Percentiles rank a stretch among this genome's conserved stretches.
phyloP scores from a whole-genome alignment of 2,113 vertebrate species.

The Cyanoderma ruficeps region DNA sequence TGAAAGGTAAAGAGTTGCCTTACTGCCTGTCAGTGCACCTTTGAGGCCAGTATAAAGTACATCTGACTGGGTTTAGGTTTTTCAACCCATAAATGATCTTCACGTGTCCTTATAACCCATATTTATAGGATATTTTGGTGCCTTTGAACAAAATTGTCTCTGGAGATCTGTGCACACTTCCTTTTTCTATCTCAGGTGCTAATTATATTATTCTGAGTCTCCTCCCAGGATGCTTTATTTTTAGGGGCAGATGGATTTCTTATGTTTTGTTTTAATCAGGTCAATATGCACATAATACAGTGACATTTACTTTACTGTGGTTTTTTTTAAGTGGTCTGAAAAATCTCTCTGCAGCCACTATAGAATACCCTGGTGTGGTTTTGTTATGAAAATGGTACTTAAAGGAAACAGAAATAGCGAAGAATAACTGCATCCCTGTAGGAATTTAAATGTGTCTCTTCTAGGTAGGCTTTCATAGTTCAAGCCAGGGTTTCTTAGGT shows the following conservation, averaged over 20 bases:
- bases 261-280: not conserved
- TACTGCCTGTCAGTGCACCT: not conserved
- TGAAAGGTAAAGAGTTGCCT: not conserved
- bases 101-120: not conserved
- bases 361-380: not conserved
- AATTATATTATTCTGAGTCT: not conserved
- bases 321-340: not conserved
- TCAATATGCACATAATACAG: not conserved
- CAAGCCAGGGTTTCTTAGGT: not conserved
- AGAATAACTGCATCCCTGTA: not conserved
- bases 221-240: not conserved
- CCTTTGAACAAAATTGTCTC: not conserved
- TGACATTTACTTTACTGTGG: not conserved
- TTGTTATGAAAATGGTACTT: not conserved
- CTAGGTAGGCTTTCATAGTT: not conserved
- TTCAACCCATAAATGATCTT: not conserved
- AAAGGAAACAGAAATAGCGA: not conserved
- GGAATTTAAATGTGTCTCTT: not conserved
- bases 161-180: not conserved
- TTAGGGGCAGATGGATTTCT: not conserved
- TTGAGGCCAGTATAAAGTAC: not conserved
- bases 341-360: not conserved
- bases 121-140: not conserved
- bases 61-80: not conserved
- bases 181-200: not conserved